phyloP scores from a whole-genome alignment of 2,888 invertebrate genomes.

The Agonopterix heracliana region DNA sequence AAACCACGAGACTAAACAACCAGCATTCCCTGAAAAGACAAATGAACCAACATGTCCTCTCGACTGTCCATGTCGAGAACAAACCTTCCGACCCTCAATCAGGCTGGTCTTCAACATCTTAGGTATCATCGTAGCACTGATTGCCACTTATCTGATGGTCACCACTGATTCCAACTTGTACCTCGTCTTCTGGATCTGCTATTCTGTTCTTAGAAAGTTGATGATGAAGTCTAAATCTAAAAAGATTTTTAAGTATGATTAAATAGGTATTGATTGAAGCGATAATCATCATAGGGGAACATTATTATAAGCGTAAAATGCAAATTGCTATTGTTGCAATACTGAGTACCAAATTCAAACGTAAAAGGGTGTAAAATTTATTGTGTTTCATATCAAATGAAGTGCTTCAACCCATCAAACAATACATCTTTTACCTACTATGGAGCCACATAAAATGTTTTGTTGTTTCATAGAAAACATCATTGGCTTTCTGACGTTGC shows the following conservation, averaged over 20 bases:
- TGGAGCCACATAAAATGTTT: too few relatives aligned
- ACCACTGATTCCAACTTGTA: slow-evolving; percentile 57
- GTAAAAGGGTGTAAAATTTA: not conserved
- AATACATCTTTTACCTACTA: too few relatives aligned
- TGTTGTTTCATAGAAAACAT: too few relatives aligned
- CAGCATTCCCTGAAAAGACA: not conserved
- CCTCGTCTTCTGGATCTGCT: slow-evolving; percentile 57
- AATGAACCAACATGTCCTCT: slow-evolving; percentile 25
- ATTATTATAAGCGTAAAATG: not conserved
- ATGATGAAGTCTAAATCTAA: slow-evolving; percentile 34
- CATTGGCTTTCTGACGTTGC: too few relatives aligned
- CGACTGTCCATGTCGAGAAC: slow-evolving; percentile 37
- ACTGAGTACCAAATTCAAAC: too few relatives aligned
- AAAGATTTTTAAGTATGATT: slow-evolving; percentile 32
- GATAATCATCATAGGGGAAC: not conserved
- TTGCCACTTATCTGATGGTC: slow-evolving; percentile 55
- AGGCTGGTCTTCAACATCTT: slow-evolving; percentile 39
- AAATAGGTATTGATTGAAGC: slow-evolving; percentile 6
- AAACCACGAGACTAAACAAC: not conserved
- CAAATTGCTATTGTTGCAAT: too few relatives aligned
- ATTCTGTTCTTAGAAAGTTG: slow-evolving; percentile 52
- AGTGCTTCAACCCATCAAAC: too few relatives aligned
- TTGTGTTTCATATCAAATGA: too few relatives aligned
- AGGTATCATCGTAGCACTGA: slow-evolving; percentile 50
- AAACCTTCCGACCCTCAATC: slow-evolving; percentile 10